Evolutionary conservation across 92 coral and sea anemone species (phyloP).

Genomic region (Nematostella vectensis): DNA sequence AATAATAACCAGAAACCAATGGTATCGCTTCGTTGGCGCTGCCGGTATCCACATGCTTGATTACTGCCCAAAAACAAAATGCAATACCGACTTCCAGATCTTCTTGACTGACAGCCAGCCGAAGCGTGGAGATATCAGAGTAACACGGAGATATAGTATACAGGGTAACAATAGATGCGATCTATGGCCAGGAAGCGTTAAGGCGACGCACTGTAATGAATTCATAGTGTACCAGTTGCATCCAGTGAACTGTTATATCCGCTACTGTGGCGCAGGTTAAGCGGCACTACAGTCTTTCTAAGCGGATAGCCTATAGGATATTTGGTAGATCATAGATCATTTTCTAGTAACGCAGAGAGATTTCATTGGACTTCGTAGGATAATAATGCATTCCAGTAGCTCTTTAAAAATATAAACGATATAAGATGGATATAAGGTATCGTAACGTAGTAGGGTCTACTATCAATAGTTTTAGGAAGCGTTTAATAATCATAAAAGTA

Average conservation of each 20-base stretch:
- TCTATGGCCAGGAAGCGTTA: not conserved
- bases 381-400: too few species aligned
- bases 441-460: too few species aligned
- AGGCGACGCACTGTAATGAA: slow-evolving; percentile 25
- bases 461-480: too few species aligned
- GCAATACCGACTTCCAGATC: slow-evolving; percentile 21
- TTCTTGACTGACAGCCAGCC: slow-evolving; percentile 32
- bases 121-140: slow-evolving; percentile 22
- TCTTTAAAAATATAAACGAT: too few species aligned
- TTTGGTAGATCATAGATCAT: too few species aligned
- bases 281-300: too few species aligned
- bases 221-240: slow-evolving; percentile 31
- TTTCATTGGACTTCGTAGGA: too few species aligned
- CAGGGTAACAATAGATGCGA: slow-evolving; percentile 4
- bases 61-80: slow-evolving; percentile 12
- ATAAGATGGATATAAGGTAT: too few species aligned
- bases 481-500: too few species aligned
- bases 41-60: slow-evolving; percentile 34
- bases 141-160: slow-evolving; percentile 8
- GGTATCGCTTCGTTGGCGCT: slow-evolving; percentile 34
- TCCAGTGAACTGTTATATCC: slow-evolving; percentile 8
- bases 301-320: too few species aligned
- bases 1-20: slow-evolving; percentile 6
- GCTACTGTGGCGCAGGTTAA: slow-evolving; percentile 38
- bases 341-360: too few species aligned